Evolutionary conservation across 2,888 invertebrate genomes (phyloP), one percentile per base, ranked within the genome.

Genomic region (Rhamnusium bicolor): DNA sequence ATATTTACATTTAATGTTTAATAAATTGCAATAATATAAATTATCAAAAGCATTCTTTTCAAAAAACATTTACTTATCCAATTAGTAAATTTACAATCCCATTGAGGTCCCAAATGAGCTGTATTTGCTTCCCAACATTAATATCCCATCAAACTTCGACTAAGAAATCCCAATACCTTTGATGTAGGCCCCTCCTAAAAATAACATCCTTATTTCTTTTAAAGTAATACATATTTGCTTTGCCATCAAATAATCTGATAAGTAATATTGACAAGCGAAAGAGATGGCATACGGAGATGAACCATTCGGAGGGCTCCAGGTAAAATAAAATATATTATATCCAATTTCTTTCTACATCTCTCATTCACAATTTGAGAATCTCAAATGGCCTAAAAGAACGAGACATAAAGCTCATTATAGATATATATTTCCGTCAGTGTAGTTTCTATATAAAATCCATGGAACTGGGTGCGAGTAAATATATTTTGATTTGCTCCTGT

Each of bases 341-440:
- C 54, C 54, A 54, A 54, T 54, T 21, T 24, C 24, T 54, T 54
- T n/a, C 54, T n/a, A 5, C 24, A 54, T 24, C 54, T 54, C 27
- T 24, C 54, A 54, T 24, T 54, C 54, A 54, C 53, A 21, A 53
- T 53, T 53, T 53, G 53, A 19, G 10, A 53, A 53, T 53, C 53
- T 19, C 54, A n/a, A 1, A 54, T 24, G n/a, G 19, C 27, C 19
- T n/a, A 14, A 54, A 54, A 24, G 12, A 24, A 24, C 24, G 24
- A n/a, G 24, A 54, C 24, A 14, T 12, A 24, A 24, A 54, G 24
- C 54, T 24, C 54, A 54, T 54, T 54, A 21, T 54, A 40, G 40
- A n/a, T n/a, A n/a, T n/a, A 24, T 54, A 54, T 54, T 54, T 54
- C 24, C 27, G 21, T n/a, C n/a, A 1, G n/a, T 12, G n/a, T 40